Base-by-base conservation (phyloP, 2,797 vertebrate species). In the Florisuga fusca region DNA sequence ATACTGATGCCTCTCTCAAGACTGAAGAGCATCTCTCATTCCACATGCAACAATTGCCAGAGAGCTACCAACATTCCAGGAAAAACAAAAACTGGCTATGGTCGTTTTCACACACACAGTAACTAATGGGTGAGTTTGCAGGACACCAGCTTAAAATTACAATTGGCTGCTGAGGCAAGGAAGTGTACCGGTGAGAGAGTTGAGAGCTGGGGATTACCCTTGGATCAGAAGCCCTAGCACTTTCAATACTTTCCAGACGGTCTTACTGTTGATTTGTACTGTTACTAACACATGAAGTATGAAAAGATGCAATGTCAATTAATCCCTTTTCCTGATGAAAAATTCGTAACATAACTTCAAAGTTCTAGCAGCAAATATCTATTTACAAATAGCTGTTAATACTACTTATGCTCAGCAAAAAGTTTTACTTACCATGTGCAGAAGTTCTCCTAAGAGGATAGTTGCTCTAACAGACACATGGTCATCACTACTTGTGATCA, bases 401-500 rank as follows among this genome's bases (percentile, higher is more conserved):
- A 66, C 3, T 38, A 85, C 12, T 38, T 57, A 34, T 7, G 15
- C 27, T 54, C 46, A 78, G 72, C 48, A 76, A 58, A 45, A 83
- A 57, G 5, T 31, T 21, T 27, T 29, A 90, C 95, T 97, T 98
- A 99, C 99, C 99, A 99, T 99, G 95, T 99, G 98, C 75, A 99
- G 96, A 96, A 99, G 99, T 89, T 99, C 99, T 97, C 99, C 99
- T 87, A 99, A 95, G 75, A 99, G 99, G 89, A 99, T 99, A 78
- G 99, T 99, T 81, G 99, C 99, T 97, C 99, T 98, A 69, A 99
- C 97, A 81, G 99, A 99, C 31, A 99, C 98, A 90, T 98, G 98
- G 89, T 99, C 99, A 95, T 99, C 99, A 19, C 98, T 99, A 96
- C 99, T 99, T 53, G 99, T 99, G 96, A 99, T 99, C 75, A 99